Conservation (phyloP, 2,888 invertebrate species). For the Leptinotarsa rubiginosa region DNA sequence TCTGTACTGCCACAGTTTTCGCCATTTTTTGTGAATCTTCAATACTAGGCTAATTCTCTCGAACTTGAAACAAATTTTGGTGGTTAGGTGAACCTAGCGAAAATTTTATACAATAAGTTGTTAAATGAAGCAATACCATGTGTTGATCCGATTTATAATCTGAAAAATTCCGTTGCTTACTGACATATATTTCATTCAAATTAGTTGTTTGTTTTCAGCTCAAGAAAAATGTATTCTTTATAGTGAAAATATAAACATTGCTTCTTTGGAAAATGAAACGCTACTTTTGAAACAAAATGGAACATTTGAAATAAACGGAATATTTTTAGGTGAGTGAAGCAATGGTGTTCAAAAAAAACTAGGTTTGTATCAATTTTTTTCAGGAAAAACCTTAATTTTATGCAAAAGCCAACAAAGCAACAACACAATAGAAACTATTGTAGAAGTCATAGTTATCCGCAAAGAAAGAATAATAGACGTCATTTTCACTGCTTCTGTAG, state of each 20-base stretch:
- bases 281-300: constrained; percentile 40
- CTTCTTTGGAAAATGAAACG: constrained; percentile 46
- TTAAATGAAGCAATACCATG: too few relatives aligned
- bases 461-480: constrained; percentile 74
- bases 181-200: too few relatives aligned
- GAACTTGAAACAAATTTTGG: too few relatives aligned
- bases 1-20: too few relatives aligned
- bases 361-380: constrained; percentile 19
- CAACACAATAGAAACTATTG: constrained; percentile 32
- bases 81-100: too few relatives aligned
- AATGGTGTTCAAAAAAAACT: neutral
- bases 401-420: constrained; percentile 42
- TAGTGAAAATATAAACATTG: constrained; percentile 48
- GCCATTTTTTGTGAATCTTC: too few relatives aligned
- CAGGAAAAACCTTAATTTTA: constrained; percentile 53
- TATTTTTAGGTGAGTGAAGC: constrained; percentile 56
- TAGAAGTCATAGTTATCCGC: constrained; percentile 57
- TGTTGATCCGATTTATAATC: too few relatives aligned
- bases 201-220: too few relatives aligned
- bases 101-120: too few relatives aligned
- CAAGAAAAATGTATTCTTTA: constrained; percentile 34
- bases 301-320: constrained; percentile 56
- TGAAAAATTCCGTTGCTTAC: too few relatives aligned
- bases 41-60: too few relatives aligned
- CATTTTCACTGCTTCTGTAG: constrained; percentile 80